Evolutionary conservation across 1,140 invertebrate genomes (phyloP).

Genomic region (Brachionus koreanus): DNA sequence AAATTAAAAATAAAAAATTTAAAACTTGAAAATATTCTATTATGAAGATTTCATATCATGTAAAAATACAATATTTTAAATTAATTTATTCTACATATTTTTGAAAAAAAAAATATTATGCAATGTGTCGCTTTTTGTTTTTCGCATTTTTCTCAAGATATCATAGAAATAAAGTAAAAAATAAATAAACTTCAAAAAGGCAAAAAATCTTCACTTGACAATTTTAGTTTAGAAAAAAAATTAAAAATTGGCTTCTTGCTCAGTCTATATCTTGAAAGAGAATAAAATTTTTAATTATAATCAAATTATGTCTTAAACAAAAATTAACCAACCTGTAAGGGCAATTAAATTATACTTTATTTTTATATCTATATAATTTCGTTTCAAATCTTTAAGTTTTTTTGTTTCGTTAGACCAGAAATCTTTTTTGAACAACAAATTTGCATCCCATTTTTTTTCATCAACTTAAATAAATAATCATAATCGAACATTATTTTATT

Average conservation of each 20-base stretch:
- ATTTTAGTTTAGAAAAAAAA: neutral
- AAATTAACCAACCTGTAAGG: neutral
- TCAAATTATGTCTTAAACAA: neutral
- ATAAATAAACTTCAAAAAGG: neutral
- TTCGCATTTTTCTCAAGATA: neutral
- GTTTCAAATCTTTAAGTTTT: neutral
- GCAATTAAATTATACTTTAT: neutral
- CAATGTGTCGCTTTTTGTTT: neutral
- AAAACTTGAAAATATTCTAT: neutral
- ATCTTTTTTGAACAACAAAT: neutral
- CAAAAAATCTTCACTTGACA: neutral
- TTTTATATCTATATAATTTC: neutral
- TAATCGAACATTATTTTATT: neutral
- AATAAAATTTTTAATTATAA: neutral
- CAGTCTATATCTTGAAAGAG: neutral
- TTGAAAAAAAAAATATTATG: neutral
- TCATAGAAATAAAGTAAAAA: neutral
- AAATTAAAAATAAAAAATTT: neutral
- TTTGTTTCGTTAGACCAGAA: neutral
- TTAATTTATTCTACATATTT: neutral
- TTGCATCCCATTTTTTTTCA: slow-evolving; percentile 27
- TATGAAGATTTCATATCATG: neutral
- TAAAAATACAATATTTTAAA: neutral
- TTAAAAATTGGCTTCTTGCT: neutral
- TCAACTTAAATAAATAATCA: neutral